Base-by-base conservation (phyloP, 2,888 invertebrate species). In the Onthophagus sagittarius region DNA sequence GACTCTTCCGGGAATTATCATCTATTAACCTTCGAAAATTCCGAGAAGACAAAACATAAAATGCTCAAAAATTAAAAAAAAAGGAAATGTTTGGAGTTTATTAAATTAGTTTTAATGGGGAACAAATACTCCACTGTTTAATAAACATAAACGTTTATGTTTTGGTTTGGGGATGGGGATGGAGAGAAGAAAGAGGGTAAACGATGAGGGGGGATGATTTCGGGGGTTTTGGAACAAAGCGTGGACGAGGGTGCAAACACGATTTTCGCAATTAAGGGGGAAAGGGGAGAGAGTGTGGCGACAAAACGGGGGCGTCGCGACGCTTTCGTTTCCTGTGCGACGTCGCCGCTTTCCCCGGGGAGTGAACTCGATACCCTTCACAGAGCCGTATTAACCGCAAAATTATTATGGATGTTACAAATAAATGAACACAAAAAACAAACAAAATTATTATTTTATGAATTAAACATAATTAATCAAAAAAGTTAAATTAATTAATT, bases 281-380 rank as follows among this genome's bases (percentile, higher is more conserved):
- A 76, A 75, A 75, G 76, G 76, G 77, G 77, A 74, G 75, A 74
- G 74, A 79, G 9, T 53, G 39, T 78, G 77, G 80, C 80, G 81
- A 82, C 80, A 81, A 82, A 82, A 81, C 81, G 80, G 81, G 77
- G 77, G 75, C 76, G 79, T 76, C 78, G 73, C 31, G 39, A 11
- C 11, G 39, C 39, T 53, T 53, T 53, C 39, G 39, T 53, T 53
- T 53, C 39, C 39, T 23, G 39, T 53, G 39, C 72, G 72, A 15
- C 71, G 73, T 76, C 76, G 78, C 78, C 80, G 79, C 77, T 63
- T 14, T n/a, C 13, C 14, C n/a, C 15, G 65, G 5, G 31, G 65
- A 23, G 67, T 9, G 23, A 9, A n/a, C 15, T 67, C 67, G 39
- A 53, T 11, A 53, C 7, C 11, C 39, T 53, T 53, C 6, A 53